These are phyloP conservation scores for Polietes domitor DNA, from an alignment of 2,888 invertebrate species.

Conservation along the genomic window DNA sequence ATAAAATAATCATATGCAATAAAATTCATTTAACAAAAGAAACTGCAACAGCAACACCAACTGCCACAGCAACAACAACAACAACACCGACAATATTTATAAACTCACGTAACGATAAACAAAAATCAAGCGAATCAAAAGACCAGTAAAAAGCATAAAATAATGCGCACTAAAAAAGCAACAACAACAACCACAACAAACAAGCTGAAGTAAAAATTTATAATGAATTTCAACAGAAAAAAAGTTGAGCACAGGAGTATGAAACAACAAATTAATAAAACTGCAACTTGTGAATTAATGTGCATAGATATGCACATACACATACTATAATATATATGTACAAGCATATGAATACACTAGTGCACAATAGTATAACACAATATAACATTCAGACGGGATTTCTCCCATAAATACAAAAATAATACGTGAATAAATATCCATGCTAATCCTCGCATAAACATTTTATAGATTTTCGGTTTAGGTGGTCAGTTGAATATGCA, in stretches of 20 bases:
- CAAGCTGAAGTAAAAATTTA: constrained; percentile 33
- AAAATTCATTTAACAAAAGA: constrained; percentile 49
- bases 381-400: too few relatives aligned
- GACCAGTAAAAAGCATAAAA: constrained; percentile 53
- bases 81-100: constrained; percentile 39
- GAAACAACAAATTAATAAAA: constrained; percentile 52
- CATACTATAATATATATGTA: too few relatives aligned
- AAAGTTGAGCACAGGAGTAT: constrained; percentile 33
- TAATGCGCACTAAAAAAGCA: constrained; percentile 61
- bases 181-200: too few relatives aligned
- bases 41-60: constrained; percentile 28
- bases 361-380: too few relatives aligned
- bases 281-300: constrained; percentile 11
- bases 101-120: constrained; percentile 58
- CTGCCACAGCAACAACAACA: constrained; percentile 22
- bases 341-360: too few relatives aligned
- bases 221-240: constrained; percentile 47
- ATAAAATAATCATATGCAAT: constrained; percentile 57
- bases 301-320: constrained; percentile 1
- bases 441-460: too few relatives aligned
- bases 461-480: too few relatives aligned
- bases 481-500: too few relatives aligned
- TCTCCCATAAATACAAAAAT: too few relatives aligned
- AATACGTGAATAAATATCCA: too few relatives aligned
- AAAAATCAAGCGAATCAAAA: constrained; percentile 19